Evolutionary conservation across 1,140 invertebrate species (phyloP), one percentile per base, ranked within the genome.

Genomic region (Drosophila parabipectinata): DNA sequence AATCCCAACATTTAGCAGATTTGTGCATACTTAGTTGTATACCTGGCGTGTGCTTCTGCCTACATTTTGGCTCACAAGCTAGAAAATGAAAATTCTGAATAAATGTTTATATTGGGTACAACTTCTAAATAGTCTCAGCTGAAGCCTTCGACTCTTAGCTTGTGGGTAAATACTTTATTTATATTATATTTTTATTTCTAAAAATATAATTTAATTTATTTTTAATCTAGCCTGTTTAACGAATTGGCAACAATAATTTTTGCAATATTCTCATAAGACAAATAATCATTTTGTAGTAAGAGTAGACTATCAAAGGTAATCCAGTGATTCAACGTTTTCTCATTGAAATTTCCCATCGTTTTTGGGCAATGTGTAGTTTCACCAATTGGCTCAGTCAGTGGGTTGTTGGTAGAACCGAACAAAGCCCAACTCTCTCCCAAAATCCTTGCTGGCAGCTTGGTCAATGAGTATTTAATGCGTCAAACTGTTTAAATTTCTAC

Each of bases 401-500:
- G 56, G 18, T 37, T 72, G 34, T 72, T 24, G 55, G 15, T 50
- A 30, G 3, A 48, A 12, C 30, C 39, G 37, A 15, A 39, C 44
- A 14, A 5, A 41, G 4, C 39, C 1, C 9, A 6, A 15, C 1
- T 18, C 44, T 21, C 8, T 18, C 8, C 15, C 44, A 21, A 62
- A 54, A 41, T 51, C 58, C 50, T 26, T 39, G 41, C 39, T 71
- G 51, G 61, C 60, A 66, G 73, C 21, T 75, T 75, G 66, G 59
- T 54, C 79, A 87, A 87, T 89, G 83, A 83, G 80, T 64, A 89
- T 88, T 88, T 88, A 88, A 88, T 88, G 79, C 76, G 79, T 83
- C 84, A 88, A 89, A 89, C 84, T 89, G 83, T 89, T 88, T 88
- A 89, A 89, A 88, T 88, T 83, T 83, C 83, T 88, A 87, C 77